phyloP scores from a whole-genome alignment of 2,888 invertebrate genomes.

The Eudasyphora cyanicolor region DNA sequence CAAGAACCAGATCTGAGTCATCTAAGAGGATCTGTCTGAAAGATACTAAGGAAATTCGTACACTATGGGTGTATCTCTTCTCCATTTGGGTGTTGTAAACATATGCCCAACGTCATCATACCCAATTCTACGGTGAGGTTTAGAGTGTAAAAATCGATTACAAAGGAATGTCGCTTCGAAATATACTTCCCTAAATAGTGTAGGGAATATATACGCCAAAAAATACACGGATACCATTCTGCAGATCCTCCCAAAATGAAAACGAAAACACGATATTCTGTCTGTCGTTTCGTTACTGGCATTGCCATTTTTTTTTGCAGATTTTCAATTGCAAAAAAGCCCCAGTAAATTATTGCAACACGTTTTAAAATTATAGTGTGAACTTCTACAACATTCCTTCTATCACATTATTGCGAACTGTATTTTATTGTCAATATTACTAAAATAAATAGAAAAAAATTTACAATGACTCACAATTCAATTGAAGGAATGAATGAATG shows the following conservation, averaged over 20 bases:
- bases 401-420: neutral
- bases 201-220: too few relatives aligned
- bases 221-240: neutral
- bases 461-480: neutral
- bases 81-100: too few relatives aligned
- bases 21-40: too few relatives aligned
- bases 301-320: neutral
- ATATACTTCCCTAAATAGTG: neutral
- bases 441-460: neutral
- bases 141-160: too few relatives aligned
- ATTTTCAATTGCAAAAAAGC: neutral
- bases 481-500: slow-evolving; percentile 13
- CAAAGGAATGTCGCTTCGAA: too few relatives aligned
- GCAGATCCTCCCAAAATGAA: neutral
- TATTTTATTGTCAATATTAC: neutral
- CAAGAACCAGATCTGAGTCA: too few relatives aligned
- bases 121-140: too few relatives aligned
- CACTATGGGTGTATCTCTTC: too few relatives aligned
- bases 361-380: slow-evolving; percentile 15
- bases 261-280: neutral
- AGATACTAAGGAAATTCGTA: too few relatives aligned
- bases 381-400: neutral
- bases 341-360: slow-evolving; percentile 25
- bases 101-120: too few relatives aligned
- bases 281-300: neutral